Evolutionary conservation across 2,113 vertebrate genomes (phyloP).

Genomic region (Australoheros scitulus): DNA sequence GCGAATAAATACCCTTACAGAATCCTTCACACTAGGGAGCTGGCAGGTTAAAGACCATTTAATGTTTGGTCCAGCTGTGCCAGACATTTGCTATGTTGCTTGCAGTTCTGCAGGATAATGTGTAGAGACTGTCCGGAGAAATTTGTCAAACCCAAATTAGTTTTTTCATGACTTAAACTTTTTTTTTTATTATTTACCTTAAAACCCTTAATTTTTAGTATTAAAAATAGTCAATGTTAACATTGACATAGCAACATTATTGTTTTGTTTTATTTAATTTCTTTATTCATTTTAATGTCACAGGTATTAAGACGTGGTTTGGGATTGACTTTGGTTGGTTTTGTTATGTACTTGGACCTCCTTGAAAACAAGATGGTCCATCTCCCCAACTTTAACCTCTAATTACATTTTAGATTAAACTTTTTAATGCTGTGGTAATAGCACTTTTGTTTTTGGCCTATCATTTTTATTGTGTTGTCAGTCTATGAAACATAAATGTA

Average conservation of each 20-base stretch:
- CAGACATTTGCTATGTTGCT: background rate
- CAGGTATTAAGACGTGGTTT: background rate
- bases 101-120: background rate
- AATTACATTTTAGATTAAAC: background rate
- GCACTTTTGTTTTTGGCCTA: background rate
- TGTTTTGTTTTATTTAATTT: background rate
- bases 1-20: background rate
- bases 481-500: constrained; percentile 32
- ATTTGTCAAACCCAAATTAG: background rate
- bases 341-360: background rate
- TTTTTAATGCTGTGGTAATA: background rate
- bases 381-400: background rate
- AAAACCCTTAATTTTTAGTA: background rate
- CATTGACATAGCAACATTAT: background rate
- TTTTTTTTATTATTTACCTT: background rate
- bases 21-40: background rate
- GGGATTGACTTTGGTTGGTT: background rate
- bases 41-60: background rate
- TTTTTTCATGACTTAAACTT: too few relatives aligned
- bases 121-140: background rate
- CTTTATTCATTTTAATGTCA: background rate
- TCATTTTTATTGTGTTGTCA: constrained; percentile 5
- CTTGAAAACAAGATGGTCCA: background rate
- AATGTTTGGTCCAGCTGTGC: background rate
- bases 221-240: too few relatives aligned